phyloP scores from a whole-genome alignment of 2,113 vertebrate species.

The Setophaga coronata region DNA sequence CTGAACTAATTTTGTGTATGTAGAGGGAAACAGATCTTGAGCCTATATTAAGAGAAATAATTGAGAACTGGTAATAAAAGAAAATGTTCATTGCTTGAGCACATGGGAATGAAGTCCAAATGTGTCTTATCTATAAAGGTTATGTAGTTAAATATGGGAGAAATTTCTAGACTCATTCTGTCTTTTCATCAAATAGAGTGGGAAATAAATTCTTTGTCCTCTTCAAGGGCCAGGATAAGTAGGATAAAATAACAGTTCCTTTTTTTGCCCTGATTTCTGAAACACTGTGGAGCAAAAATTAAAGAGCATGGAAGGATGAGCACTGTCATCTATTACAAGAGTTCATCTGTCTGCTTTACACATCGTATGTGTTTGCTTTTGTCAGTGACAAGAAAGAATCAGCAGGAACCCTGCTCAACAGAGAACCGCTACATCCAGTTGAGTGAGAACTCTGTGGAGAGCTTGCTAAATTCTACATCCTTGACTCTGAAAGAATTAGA shows the following conservation, averaged over 20 bases:
- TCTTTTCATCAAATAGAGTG: background rate
- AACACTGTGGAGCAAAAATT: background rate
- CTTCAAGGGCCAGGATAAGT: background rate
- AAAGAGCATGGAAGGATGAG: background rate
- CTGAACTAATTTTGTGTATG: background rate
- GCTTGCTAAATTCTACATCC: conserved; percentile 31
- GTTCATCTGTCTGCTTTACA: background rate
- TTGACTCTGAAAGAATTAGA: conserved; percentile 60
- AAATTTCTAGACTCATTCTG: background rate
- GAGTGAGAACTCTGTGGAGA: conserved; percentile 57
- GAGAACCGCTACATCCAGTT: conserved; percentile 26
- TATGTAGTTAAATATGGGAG: background rate
- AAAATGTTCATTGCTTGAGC: background rate
- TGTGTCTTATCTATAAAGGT: background rate
- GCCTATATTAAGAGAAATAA: background rate
- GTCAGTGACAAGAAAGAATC: background rate
- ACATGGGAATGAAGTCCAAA: background rate
- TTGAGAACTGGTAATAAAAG: background rate
- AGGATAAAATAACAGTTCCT: background rate
- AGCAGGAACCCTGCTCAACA: background rate
- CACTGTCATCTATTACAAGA: background rate
- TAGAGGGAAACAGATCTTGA: background rate
- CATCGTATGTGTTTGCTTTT: background rate
- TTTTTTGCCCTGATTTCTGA: background rate
- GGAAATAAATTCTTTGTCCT: background rate